phyloP scores from a whole-genome alignment of 2,888 invertebrate species.

The Apotomis capreana region DNA sequence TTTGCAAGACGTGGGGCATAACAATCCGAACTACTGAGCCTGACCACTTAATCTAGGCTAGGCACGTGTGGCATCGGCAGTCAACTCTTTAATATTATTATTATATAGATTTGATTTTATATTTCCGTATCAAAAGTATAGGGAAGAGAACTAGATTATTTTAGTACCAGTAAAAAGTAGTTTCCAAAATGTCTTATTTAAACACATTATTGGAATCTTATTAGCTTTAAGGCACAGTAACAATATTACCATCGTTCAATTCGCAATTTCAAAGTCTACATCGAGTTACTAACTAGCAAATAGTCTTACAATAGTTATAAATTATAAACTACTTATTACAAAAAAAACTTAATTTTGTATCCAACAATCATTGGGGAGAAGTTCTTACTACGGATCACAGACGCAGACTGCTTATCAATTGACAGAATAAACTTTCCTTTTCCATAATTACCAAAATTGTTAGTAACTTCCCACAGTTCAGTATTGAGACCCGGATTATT shows the following conservation, averaged over 20 bases:
- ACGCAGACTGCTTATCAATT: slow-evolving; percentile 66
- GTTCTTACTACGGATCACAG: slow-evolving; percentile 59
- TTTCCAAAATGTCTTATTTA: too few species aligned
- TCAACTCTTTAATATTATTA: too few species aligned
- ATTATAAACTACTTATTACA: slow-evolving; percentile 49
- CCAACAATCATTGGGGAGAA: slow-evolving; percentile 68
- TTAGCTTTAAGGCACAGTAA: background rate
- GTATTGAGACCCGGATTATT: slow-evolving; percentile 74
- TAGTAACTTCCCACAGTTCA: slow-evolving; percentile 66
- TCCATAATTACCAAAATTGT: slow-evolving; percentile 56
- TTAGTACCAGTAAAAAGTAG: too few species aligned
- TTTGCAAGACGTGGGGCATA: too few species aligned
- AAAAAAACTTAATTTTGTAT: slow-evolving; percentile 65
- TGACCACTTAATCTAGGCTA: too few species aligned
- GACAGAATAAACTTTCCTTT: slow-evolving; percentile 64
- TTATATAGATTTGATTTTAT: too few species aligned
- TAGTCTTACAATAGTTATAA: slow-evolving; percentile 8
- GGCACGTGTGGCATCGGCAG: too few species aligned
- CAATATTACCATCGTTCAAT: background rate
- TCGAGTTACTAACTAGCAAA: slow-evolving; percentile 4
- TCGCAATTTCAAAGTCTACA: slow-evolving; percentile 1
- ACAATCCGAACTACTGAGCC: too few species aligned
- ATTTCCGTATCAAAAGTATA: too few species aligned
- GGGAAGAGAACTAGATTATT: too few species aligned
- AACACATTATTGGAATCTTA: background rate